Base-by-base conservation (phyloP, 2,888 invertebrate species). In the Parelbella ahira region DNA sequence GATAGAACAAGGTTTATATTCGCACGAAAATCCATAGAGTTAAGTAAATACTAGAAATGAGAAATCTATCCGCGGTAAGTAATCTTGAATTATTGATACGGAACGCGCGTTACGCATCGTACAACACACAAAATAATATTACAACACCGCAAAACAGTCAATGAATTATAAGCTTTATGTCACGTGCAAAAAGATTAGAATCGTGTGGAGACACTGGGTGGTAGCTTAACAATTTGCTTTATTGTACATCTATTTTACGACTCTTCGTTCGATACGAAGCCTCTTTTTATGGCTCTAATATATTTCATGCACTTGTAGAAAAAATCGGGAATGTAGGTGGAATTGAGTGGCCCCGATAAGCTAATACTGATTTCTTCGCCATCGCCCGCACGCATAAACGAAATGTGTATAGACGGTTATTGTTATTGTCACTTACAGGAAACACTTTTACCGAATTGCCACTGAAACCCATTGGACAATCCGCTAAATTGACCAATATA, bases 31-130 rank as follows among this genome's bases (percentile, higher is more conserved):
- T 28, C 27, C 42, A 44, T 27, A 49, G 42, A 51, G 48, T 46
- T 56, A 58, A 61, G 58, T 60, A 61, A 63, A 62, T 56, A 60
- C 57, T 61, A 60, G 58, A 61, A 64, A 62, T 62, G 60, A 61
- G 58, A 59, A 64, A 68, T 67, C 66, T 59, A 67, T 66, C 61
- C 55, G 41, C 47, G 47, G 49, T 49, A 50, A 53, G 63, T 83
- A 81, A 83, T 82, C 80, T 74, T 82, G 79, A 83, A 78, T 82
- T 83, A 86, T 82, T 80, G 81, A 84, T 75, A 75, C 67, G 69
- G 66, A 68, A 63, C 63, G 62, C 60, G 61, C 63, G 68, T 66
- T 64, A 63, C 69, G 68, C 67, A 63, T 50, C 58, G 61, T 71
- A 77, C 75, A 24, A 27, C 21, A 25, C 19, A 8, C 43, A 8